Percentiles rank a stretch among this genome's conserved stretches.
Evolutionary conservation across 2,797 vertebrate genomes (phyloP).

Genomic region (Thalassophryne amazonica): DNA sequence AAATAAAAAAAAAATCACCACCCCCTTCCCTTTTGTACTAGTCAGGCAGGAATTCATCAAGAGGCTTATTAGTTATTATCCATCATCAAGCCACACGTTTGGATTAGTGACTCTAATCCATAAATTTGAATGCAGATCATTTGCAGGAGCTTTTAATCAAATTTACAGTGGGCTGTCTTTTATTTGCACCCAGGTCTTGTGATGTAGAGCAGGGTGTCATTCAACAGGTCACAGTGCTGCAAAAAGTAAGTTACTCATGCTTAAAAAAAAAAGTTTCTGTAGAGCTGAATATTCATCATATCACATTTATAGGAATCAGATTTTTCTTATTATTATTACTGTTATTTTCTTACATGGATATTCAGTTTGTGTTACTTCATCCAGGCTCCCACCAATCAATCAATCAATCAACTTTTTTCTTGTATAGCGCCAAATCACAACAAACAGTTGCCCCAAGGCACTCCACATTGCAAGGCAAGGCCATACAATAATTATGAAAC

Average conservation of each 20-base stretch:
- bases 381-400: no score
- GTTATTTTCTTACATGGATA: no score
- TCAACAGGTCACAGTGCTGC: neutral
- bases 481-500: no score
- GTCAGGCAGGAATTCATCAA: slow-evolving; percentile 33
- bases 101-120: slow-evolving; percentile 57
- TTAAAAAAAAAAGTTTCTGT: no score
- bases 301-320: no score
- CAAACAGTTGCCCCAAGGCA: no score
- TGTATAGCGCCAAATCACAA: no score
- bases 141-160: slow-evolving; percentile 38
- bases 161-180: slow-evolving; percentile 12
- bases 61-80: slow-evolving; percentile 63
- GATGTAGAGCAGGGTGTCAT: neutral
- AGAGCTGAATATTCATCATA: no score
- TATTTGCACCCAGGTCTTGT: neutral
- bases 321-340: no score
- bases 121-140: slow-evolving; percentile 53
- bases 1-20: neutral
- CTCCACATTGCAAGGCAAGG: no score
- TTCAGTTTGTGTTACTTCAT: no score
- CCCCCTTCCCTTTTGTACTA: neutral
- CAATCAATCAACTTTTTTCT: no score
- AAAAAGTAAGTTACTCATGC: neutral
- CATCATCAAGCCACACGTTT: slow-evolving; percentile 46